phyloP scores from a whole-genome alignment of 2,888 invertebrate genomes.

The Tryphoninae sp. region DNA sequence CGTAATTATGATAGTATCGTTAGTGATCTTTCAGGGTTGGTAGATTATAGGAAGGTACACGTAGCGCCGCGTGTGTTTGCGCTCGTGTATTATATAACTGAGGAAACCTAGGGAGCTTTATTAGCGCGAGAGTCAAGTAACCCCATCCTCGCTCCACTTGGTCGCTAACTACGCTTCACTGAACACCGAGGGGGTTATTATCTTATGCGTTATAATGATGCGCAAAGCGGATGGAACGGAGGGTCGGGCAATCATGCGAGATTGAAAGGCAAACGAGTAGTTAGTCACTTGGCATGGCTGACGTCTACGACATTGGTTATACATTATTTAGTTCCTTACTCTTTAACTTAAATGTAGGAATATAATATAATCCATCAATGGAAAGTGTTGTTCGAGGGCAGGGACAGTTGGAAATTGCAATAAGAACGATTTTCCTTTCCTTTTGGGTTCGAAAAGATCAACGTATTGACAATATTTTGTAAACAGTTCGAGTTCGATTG shows the following conservation, averaged over 20 bases:
- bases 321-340: no score
- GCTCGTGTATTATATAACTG: slow-evolving; percentile 74
- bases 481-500: no score
- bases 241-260: slow-evolving; percentile 61
- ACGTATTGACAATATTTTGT: no score
- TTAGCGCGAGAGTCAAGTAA: slow-evolving; percentile 78
- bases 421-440: no score
- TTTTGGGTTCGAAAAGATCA: no score
- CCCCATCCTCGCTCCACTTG: slow-evolving; percentile 78
- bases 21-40: slow-evolving; percentile 67
- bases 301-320: background rate
- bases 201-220: slow-evolving; percentile 78
- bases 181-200: slow-evolving; percentile 79
- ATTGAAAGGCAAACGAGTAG: slow-evolving; percentile 68
- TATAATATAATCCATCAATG: no score
- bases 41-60: slow-evolving; percentile 32
- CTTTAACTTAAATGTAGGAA: no score
- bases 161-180: slow-evolving; percentile 78
- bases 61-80: background rate
- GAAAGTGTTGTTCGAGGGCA: no score
- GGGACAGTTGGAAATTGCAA: no score
- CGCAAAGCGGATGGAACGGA: slow-evolving; percentile 64
- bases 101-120: slow-evolving; percentile 79
- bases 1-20: slow-evolving; percentile 78
- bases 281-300: slow-evolving; percentile 3